Base-by-base conservation (phyloP, 2,113 vertebrate species). In the Scytalopus superciliaris region DNA sequence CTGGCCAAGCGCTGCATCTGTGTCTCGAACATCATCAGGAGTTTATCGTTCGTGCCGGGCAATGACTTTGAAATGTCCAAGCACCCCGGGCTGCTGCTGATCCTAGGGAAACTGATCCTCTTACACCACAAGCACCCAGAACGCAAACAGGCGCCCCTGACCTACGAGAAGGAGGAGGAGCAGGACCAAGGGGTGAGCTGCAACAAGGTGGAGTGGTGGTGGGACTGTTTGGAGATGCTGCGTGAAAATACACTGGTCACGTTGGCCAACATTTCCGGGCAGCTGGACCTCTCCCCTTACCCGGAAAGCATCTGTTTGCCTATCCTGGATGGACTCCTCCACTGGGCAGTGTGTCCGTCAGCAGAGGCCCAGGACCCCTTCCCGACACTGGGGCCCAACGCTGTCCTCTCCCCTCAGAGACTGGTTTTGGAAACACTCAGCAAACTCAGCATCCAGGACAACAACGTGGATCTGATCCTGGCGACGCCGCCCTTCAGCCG, bases 361-460 rank as follows among this genome's bases (percentile, higher is more conserved):
- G 99, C 99, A 59, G 99, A 99, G 97, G 99, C 99, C 97, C 99
- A 99, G 98, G 99, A 99, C 96, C 99, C 99, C 78, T 99, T 99
- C 95, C 99, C 99, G 33, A 99, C 99, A 31, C 97, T 99, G 92
- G 99, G 99, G 45, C 98, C 99, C 91, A 99, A 99, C 22, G 99
- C 98, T 87, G 98, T 99, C 96, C 98, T 99, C 95, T 99, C 99
- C 84, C 99, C 99, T 45, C 99, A 99, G 98, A 99, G 99, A 98
- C 98, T 99, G 98, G 99, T 99, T 93, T 98, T 99, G 97, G 99
- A 99, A 98, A 99, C 99, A 75, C 99, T 99, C 97, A 99, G 99
- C 98, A 99, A 99, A 97, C 98, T 99, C 97, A 99, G 99, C 98
- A 99, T 99, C 98, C 99, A 99, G 98, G 99, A 99, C 98, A 99